Base-by-base conservation (phyloP, 2,888 invertebrate genomes). In the Microchrysa polita region DNA sequence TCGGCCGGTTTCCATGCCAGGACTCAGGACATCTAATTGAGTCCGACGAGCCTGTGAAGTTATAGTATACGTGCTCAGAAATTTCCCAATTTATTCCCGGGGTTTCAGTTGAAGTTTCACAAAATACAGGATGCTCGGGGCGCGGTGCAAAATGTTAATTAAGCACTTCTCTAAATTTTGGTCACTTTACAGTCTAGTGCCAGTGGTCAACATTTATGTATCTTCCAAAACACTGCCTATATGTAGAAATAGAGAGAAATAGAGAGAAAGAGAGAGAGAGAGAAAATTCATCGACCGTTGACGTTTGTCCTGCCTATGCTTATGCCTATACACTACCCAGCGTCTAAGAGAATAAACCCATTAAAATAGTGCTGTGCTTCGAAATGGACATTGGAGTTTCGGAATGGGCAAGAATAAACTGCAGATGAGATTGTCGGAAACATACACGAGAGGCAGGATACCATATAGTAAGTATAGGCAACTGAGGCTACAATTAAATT, bases 91-190 rank as follows among this genome's bases (percentile, higher is more conserved):
- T 69, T n/a, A 69, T 69, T 18, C 10, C 20, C 27, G 27, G 4
- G 27, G 27, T 7, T 34, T 7, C 4, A 34, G 4, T 7, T n/a
- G 2, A 34, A 7, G 18, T 4, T 22, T 53, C 53, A 5, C 1
- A 53, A 53, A 69, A 53, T 34, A n/a, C 16, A 40, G 10, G 14
- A 12, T 18, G 40, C 14, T n/a, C 48, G 57, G 55, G 18, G 27
- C 1, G 23, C 10, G n/a, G 34, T 27, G 40, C 5, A 57, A 57
- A 55, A 57, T 69, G 69, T 69, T 69, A 69, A 69, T 69, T 69
- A 69, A 69, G 69, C 55, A 69, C 57, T 57, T 57, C 69, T 69
- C 69, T 69, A 69, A 69, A 69, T 69, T 69, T 69, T 55, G 57
- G 69, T 57, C 69, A 69, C 69, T 69, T 69, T 57, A 69, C 69